Conservation (phyloP, 2,888 invertebrate genomes). For the Clostera curtula region DNA sequence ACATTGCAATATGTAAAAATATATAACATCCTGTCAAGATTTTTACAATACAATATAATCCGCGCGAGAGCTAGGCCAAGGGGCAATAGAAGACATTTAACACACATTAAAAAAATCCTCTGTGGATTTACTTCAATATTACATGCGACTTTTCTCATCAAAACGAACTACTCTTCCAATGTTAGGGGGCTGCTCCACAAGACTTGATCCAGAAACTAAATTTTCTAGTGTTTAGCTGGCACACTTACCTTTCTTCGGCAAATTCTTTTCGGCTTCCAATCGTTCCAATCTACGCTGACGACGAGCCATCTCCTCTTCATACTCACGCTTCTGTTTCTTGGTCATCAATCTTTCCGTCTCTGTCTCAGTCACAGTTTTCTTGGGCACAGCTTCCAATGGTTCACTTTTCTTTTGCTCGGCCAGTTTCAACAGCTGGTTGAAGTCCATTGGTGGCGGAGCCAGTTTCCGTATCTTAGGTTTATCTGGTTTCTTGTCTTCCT, state of each 20-base stretch:
- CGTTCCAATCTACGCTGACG: slow-evolving; percentile 67
- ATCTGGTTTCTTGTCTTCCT: slow-evolving; percentile 56
- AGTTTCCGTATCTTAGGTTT: slow-evolving; percentile 77
- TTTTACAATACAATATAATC: too few relatives aligned
- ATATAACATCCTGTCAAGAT: too few relatives aligned
- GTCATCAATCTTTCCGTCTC: slow-evolving; percentile 85
- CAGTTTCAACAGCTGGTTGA: slow-evolving; percentile 84
- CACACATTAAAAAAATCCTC: too few relatives aligned
- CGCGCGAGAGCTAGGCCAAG: too few relatives aligned
- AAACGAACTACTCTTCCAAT: too few relatives aligned
- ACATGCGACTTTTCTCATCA: too few relatives aligned
- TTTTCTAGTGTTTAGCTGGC: too few relatives aligned
- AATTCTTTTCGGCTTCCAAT: slow-evolving; percentile 47
- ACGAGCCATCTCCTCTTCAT: slow-evolving; percentile 81
- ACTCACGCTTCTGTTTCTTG: slow-evolving; percentile 84
- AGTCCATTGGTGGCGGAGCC: slow-evolving; percentile 85
- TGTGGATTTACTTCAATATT: too few relatives aligned
- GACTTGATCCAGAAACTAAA: too few relatives aligned
- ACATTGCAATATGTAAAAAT: slow-evolving; percentile 1
- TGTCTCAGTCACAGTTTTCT: slow-evolving; percentile 54
- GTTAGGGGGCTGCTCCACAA: too few relatives aligned
- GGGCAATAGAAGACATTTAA: too few relatives aligned
- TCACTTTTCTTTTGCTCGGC: slow-evolving; percentile 90
- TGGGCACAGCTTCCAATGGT: slow-evolving; percentile 73
- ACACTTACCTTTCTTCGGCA: slow-evolving; percentile 35